Percentiles rank a stretch among this genome's conserved stretches.
Conservation (phyloP, 2,888 invertebrate genomes). For the Lasioglossum villosulum region DNA sequence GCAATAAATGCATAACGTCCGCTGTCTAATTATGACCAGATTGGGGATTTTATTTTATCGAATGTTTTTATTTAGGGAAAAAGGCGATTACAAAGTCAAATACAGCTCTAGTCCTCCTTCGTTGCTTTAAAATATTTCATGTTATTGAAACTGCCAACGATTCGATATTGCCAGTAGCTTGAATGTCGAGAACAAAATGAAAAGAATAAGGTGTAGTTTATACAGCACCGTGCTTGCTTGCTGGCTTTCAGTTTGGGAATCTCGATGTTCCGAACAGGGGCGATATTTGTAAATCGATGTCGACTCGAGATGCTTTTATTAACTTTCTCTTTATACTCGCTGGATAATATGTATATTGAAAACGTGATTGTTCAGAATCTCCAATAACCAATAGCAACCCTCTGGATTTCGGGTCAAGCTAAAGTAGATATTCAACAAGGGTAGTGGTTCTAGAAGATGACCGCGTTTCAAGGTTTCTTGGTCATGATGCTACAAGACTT, state of each 20-base stretch:
- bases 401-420: conserved; percentile 34
- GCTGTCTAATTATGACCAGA: too few species aligned
- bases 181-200: conserved; percentile 6
- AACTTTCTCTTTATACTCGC: conserved; percentile 35
- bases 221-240: not conserved
- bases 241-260: conserved; percentile 10
- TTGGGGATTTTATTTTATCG: too few species aligned
- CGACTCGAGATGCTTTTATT: conserved; percentile 33
- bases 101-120: not conserved
- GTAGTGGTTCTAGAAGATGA: not conserved
- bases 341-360: conserved; percentile 41
- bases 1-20: too few species aligned
- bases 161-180: not conserved
- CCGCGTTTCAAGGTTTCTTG: not conserved
- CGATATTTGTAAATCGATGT: conserved; percentile 40
- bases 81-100: not conserved
- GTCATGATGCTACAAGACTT: not conserved
- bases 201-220: not conserved
- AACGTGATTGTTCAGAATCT: conserved; percentile 48
- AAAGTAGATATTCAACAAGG: conserved; percentile 37
- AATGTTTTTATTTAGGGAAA: not conserved
- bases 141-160: conserved; percentile 4
- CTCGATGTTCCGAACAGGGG: conserved; percentile 13
- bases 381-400: conserved; percentile 54
- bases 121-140: not conserved